Evolutionary conservation across 2,113 vertebrate genomes (phyloP), one percentile per base, ranked within the genome.

Genomic region (Neodon shergylaensis): DNA sequence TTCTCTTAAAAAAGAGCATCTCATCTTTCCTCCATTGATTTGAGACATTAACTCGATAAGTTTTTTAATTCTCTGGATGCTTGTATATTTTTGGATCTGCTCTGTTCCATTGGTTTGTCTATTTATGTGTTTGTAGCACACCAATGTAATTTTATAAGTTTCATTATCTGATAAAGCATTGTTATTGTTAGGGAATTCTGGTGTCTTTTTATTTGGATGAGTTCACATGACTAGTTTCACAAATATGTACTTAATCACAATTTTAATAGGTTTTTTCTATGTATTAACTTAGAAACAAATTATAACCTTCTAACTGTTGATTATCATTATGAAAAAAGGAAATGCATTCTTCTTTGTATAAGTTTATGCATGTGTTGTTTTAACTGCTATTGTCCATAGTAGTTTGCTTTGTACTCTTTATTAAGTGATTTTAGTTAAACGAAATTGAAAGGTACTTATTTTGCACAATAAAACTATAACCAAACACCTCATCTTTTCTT

Each of bases 161-260:
- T 81, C 70, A 73, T 52, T 96, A 52, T 88, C 14, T 73, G 21
- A 47, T 84, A 93, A 91, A 77, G 28, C 44, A 21, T 76, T 84
- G 24, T 92, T 91, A 21, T 68, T 96, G 14, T 66, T 28, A 95
- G 7, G 79, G 76, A 68, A 78, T 68, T 49, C 19, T 90, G 90
- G 11, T 5, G 26, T 79, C 31, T 66, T 95, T 87, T 95, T 44
- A 52, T 87, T 70, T 92, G 33, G 78, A 90, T 90, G 44, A 94
- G 63, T 96, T 52, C 95, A 70, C 58, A 81, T 79, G 26, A 91
- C 1, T 95, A 54, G 42, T 54, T 95, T 96, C 14, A 66, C 36
- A 91, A 58, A 70, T 84, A 72, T 76, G 85, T 58, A 87, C 81
- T 28, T 65, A 79, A 86, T 76, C 9, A 79, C 2, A 13, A 82